These are phyloP conservation scores for Corythucha ciliata DNA, from an alignment of 2,888 invertebrate genomes.

Conservation along the genomic window DNA sequence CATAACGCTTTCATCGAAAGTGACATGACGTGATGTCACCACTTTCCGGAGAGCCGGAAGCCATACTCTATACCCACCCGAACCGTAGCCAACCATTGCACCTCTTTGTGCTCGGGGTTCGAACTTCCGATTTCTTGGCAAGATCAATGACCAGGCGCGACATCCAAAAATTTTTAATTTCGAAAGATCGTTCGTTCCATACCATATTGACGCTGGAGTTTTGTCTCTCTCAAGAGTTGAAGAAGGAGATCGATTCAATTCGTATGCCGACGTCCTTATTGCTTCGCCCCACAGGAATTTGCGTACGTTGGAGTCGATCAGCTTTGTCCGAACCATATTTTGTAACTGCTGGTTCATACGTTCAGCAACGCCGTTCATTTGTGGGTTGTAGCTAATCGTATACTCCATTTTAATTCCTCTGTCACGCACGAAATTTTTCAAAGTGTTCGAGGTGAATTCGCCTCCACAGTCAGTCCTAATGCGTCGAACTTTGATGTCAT, in stretches of 20 bases:
- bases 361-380: not conserved
- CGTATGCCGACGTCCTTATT: constrained; percentile 31
- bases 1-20: constrained; percentile 20
- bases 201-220: constrained; percentile 26
- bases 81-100: constrained; percentile 20
- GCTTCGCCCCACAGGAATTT: constrained; percentile 34
- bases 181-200: constrained; percentile 18
- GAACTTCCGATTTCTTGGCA: constrained; percentile 14
- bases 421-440: not conserved
- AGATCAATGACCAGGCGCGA: constrained; percentile 18
- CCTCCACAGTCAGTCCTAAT: constrained; percentile 28
- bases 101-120: constrained; percentile 18
- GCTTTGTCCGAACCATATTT: not conserved
- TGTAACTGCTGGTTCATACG: not conserved
- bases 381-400: not conserved
- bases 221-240: constrained; percentile 24
- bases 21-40: constrained; percentile 16
- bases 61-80: not conserved
- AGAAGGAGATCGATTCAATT: constrained; percentile 33
- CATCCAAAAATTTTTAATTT: constrained; percentile 26
- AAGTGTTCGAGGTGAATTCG: not conserved
- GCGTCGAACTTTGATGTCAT: constrained; percentile 32
- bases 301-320: constrained; percentile 14
- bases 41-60: constrained; percentile 14
- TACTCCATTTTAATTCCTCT: not conserved